These are phyloP conservation scores for Alligator sinensis DNA, from an alignment of 2,113 vertebrate genomes.

Conservation along the genomic window DNA sequence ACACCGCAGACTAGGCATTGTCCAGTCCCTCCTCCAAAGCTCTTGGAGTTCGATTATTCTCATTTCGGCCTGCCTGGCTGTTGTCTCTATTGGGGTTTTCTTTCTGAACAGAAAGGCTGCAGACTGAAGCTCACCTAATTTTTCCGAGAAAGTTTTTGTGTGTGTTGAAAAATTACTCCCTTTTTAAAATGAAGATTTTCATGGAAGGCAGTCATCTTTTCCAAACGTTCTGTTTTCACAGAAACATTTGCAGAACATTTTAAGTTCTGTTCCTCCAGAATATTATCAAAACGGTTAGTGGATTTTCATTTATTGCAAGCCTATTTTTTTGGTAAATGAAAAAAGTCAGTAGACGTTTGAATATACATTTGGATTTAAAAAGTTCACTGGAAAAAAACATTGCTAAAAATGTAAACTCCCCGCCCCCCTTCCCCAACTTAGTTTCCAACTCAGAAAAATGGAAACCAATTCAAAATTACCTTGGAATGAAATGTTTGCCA, in stretches of 20 bases:
- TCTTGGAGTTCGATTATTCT: background rate
- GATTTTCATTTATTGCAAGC: conserved; percentile 41
- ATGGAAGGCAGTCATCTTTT: background rate
- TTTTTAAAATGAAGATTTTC: background rate
- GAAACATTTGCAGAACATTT: conserved; percentile 10
- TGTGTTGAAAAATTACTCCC: rapidly evolving
- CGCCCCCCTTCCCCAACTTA: background rate
- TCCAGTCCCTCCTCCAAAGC: too few species aligned
- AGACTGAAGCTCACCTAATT: background rate
- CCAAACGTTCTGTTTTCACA: background rate
- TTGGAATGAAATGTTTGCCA: too few species aligned
- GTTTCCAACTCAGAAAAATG: background rate
- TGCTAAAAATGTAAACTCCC: background rate
- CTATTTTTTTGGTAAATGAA: conserved; percentile 26
- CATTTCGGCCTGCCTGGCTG: background rate
- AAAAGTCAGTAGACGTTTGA: conserved; percentile 11
- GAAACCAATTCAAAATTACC: background rate
- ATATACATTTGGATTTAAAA: background rate
- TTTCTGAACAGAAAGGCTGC: background rate
- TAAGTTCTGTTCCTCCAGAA: background rate
- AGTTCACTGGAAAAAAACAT: background rate
- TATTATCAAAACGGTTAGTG: background rate
- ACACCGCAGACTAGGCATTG: too few species aligned
- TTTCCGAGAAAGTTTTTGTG: background rate
- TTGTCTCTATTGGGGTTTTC: background rate